These are phyloP conservation scores for Tenebrio molitor DNA, from an alignment of 1,140 invertebrate genomes.

Conservation along the genomic window DNA sequence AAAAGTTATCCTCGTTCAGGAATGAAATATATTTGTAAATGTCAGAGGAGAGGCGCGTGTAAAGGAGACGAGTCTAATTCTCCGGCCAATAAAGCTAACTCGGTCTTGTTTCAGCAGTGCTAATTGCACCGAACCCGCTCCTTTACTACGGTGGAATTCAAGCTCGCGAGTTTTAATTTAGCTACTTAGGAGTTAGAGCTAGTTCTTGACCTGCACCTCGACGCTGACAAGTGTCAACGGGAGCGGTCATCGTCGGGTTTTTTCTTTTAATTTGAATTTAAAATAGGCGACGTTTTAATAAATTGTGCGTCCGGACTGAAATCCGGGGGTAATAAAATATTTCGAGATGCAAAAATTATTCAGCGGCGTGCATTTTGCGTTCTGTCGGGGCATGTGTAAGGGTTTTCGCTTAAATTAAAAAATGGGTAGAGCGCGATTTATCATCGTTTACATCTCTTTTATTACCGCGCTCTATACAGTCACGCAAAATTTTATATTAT, in stretches of 20 bases:
- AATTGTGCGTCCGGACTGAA: neutral
- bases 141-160: slow-evolving; percentile 19
- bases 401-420: slow-evolving; percentile 31
- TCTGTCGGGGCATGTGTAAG: slow-evolving; percentile 26
- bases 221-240: neutral
- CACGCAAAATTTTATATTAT: slow-evolving; percentile 45
- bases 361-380: slow-evolving; percentile 4
- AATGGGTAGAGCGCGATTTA: slow-evolving; percentile 33
- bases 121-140: slow-evolving; percentile 40
- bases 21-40: slow-evolving; percentile 47
- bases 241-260: no score
- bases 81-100: slow-evolving; percentile 45
- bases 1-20: slow-evolving; percentile 27
- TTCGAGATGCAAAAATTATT: slow-evolving; percentile 19
- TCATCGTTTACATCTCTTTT: slow-evolving; percentile 42
- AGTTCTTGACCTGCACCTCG: slow-evolving; percentile 11
- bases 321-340: neutral
- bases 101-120: slow-evolving; percentile 37
- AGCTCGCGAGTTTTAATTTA: slow-evolving; percentile 33
- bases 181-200: slow-evolving; percentile 27
- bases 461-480: slow-evolving; percentile 39
- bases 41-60: slow-evolving; percentile 29
- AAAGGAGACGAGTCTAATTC: slow-evolving; percentile 43
- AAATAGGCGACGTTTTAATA: neutral
- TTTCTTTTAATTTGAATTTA: slow-evolving; percentile 6